Conservation (phyloP, 2,797 vertebrate species). For the Hydrolagus colliei region DNA sequence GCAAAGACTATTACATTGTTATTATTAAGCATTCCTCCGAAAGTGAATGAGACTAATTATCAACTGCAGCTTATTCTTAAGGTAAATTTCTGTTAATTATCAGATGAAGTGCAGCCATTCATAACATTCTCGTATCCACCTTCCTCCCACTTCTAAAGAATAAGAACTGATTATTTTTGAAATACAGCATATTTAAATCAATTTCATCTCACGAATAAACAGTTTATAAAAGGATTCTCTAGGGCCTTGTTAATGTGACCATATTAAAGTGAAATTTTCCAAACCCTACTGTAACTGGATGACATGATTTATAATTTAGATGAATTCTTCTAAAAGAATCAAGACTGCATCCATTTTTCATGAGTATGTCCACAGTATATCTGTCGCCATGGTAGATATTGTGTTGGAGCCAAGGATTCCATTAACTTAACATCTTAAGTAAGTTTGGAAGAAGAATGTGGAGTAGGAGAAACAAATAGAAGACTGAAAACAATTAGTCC, state of each 20-base stretch:
- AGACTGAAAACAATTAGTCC: neutral
- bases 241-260: neutral
- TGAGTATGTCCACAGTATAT: too few species aligned
- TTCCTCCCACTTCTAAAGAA: neutral
- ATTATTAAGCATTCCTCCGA: too few species aligned
- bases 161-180: neutral
- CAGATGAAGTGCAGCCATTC: neutral
- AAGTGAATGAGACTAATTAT: too few species aligned
- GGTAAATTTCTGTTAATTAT: conserved; percentile 5
- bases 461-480: neutral
- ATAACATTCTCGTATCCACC: neutral
- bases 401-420: neutral
- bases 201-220: neutral
- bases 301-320: neutral
- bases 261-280: neutral
- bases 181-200: neutral
- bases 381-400: neutral
- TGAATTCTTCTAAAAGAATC: neutral
- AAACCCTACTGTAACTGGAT: neutral
- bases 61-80: neutral
- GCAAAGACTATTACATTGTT: too few species aligned
- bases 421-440: neutral
- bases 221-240: conserved; percentile 1
- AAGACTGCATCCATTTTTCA: too few species aligned
- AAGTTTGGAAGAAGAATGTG: conserved; percentile 12